Evolutionary conservation across 2,113 vertebrate genomes (phyloP).

Genomic region (Hoplias malabaricus): DNA sequence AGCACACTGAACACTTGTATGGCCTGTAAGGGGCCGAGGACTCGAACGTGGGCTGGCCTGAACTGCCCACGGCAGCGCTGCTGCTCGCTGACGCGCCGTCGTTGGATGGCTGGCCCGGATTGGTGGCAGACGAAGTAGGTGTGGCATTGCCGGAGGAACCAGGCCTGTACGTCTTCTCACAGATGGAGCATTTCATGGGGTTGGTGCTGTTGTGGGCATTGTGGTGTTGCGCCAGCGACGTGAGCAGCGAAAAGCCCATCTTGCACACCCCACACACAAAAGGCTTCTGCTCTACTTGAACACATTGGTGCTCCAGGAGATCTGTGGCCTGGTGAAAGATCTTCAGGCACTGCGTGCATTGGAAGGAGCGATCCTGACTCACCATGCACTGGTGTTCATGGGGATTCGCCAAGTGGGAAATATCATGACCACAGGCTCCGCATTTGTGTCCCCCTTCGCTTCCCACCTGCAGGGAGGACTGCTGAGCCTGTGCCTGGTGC

Average conservation of each 20-base stretch:
- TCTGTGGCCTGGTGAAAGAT: conserved; percentile 97
- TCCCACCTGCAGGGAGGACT: conserved; percentile 70
- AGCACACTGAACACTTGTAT: conserved; percentile 93
- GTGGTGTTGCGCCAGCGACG: conserved; percentile 93
- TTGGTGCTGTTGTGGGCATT: conserved; percentile 84
- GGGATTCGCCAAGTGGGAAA: conserved; percentile 87
- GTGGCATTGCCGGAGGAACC: conserved; percentile 68
- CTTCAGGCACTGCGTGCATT: conserved; percentile 97
- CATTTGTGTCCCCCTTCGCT: conserved; percentile 87
- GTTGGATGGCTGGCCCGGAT: conserved; percentile 63
- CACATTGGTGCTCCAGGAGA: conserved; percentile 93
- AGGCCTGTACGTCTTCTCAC: conserved; percentile 92
- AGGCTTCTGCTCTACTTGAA: conserved; percentile 97
- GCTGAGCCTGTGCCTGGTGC: conserved; percentile 65
- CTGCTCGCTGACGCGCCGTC: conserved; percentile 68
- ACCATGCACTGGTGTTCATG: conserved; percentile 95
- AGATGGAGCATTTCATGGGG: conserved; percentile 95
- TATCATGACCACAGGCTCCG: conserved; percentile 89
- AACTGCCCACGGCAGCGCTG: conserved; percentile 69
- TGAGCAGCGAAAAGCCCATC: conserved; percentile 97
- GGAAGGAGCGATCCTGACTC: conserved; percentile 92
- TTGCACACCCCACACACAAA: conserved; percentile 96
- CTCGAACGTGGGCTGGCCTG: conserved; percentile 53
- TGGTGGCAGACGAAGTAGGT: conserved; percentile 58
- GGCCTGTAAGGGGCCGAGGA: conserved; percentile 82